Conservation (phyloP, 2,113 vertebrate species). For the Telmatochromis sp. region DNA sequence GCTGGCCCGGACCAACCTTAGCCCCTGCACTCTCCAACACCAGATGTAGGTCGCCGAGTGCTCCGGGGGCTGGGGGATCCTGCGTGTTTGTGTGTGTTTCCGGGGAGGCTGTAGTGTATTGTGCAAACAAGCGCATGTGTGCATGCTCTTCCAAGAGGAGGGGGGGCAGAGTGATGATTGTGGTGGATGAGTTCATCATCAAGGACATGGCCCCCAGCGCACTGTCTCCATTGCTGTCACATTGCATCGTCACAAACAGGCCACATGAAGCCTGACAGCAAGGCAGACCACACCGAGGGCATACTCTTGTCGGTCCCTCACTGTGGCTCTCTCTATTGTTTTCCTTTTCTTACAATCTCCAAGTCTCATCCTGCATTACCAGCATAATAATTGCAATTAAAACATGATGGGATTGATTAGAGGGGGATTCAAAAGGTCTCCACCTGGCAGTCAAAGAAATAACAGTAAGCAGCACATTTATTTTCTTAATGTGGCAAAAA, state of each 20-base stretch:
- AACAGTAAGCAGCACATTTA: background rate
- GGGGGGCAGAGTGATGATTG: constrained; percentile 27
- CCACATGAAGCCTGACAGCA: constrained; percentile 44
- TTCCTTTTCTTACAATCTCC: background rate
- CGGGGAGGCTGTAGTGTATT: background rate
- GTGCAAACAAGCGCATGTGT: background rate
- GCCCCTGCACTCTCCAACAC: constrained; percentile 41
- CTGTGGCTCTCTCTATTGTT: constrained; percentile 1
- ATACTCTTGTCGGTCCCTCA: constrained; percentile 3
- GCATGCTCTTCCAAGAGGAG: background rate
- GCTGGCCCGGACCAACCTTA: constrained; percentile 35
- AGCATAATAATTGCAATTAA: background rate
- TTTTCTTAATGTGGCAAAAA: background rate
- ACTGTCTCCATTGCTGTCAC: constrained; percentile 64
- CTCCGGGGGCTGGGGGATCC: constrained; percentile 55
- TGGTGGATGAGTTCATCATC: constrained; percentile 51
- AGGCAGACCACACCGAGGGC: constrained; percentile 20
- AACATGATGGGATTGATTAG: background rate
- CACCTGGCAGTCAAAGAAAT: background rate
- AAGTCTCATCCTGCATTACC: background rate
- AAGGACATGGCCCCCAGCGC: constrained; percentile 63
- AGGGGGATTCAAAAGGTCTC: background rate
- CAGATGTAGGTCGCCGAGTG: constrained; percentile 70
- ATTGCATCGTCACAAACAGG: constrained; percentile 50
- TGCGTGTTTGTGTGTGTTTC: background rate